phyloP scores from a whole-genome alignment of 1,140 invertebrate genomes.

The Heliconius hermathena region DNA sequence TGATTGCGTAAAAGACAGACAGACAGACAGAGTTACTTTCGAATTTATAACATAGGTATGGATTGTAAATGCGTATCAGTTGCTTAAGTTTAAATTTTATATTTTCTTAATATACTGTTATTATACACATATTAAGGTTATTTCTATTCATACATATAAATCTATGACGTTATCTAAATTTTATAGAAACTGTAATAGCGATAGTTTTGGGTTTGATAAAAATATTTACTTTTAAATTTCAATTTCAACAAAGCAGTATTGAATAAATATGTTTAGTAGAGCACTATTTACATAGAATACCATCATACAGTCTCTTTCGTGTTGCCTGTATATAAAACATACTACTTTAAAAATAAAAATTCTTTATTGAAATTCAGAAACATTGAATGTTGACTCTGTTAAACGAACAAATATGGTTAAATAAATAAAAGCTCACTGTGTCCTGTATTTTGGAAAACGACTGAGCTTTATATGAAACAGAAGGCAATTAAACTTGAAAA shows the following conservation, averaged over 20 bases:
- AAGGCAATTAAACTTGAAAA: neutral
- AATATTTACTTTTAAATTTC: neutral
- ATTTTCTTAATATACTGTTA: too few relatives aligned
- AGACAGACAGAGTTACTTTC: too few relatives aligned
- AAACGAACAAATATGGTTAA: conserved; percentile 11
- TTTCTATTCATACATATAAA: too few relatives aligned
- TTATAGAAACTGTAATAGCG: too few relatives aligned
- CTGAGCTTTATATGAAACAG: conserved; percentile 3
- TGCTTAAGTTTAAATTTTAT: too few relatives aligned
- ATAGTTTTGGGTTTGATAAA: too few relatives aligned
- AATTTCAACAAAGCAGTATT: neutral
- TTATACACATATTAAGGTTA: too few relatives aligned
- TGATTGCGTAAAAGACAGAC: too few relatives aligned
- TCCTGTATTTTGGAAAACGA: neutral
- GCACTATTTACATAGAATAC: neutral
- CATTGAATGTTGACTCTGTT: neutral
- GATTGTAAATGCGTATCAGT: too few relatives aligned
- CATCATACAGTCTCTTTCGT: neutral
- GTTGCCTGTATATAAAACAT: neutral
- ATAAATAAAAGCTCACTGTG: neutral
- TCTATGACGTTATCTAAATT: too few relatives aligned
- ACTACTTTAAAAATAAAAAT: neutral
- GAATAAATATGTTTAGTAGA: neutral
- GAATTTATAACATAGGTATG: too few relatives aligned
- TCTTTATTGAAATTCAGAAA: neutral